Evolutionary conservation across 1,140 invertebrate species (phyloP), one percentile per base, ranked within the genome.

Genomic region (Rhynchophorus ferrugineus): DNA sequence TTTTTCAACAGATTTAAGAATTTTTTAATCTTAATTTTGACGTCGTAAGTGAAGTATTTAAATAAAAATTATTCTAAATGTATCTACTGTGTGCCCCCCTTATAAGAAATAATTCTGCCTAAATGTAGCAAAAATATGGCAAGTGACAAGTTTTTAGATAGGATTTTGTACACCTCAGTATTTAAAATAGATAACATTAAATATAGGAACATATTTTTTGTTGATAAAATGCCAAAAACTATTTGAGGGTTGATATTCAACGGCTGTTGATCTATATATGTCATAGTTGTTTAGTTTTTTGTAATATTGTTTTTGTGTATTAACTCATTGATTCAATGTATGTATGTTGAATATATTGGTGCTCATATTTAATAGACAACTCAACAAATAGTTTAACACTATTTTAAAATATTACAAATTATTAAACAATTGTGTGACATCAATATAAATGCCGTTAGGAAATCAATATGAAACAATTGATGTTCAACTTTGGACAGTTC

Each of bases 71-170:
- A 41, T 41, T 41, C 38, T 41, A 41, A 41, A 41, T 41, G 38
- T 41, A 41, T 41, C 14, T 41, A 41, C 38, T 41, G 38, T 41
- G 38, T 41, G 38, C 38, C 38, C 37, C 35, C 38, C 38, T 41
- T 41, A 41, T 41, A 41, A 41, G 38, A 41, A 41, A 41, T 41
- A 41, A 17, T 17, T 41, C 38, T 41, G 14, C 38, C 43, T 44
- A 44, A 44, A 44, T 44, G 29, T 44, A 34, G 43, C 22, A 2
- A 44, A 43, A 29, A 24, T 44, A 29, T 13, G 6, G 43, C 43
- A 34, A 44, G n/a, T 18, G 16, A 44, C 22, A 43, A 43, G 16
- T 8, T 17, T 29, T 41, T 41, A 41, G 38, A 18, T 41, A 41
- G 38, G 38, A 19, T 41, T 41, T 41, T 41, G 18, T 41, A 41